Evolutionary conservation across 2,888 invertebrate species (phyloP).

Genomic region (Arrhopalites spinosus): DNA sequence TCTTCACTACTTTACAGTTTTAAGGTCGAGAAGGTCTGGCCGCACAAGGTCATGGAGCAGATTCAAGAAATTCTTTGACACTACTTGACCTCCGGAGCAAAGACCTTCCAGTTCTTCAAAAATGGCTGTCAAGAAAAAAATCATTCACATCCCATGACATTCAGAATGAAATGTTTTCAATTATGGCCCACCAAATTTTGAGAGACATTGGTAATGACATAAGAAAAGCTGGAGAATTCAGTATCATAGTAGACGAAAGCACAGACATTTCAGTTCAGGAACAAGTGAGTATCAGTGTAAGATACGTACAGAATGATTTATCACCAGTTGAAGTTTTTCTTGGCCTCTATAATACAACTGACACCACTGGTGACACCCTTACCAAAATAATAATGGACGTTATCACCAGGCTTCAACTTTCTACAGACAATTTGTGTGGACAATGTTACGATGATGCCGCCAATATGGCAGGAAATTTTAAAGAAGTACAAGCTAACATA

Average conservation of each 20-base stretch:
- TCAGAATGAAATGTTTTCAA: slow-evolving; percentile 31
- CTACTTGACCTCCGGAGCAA: slow-evolving; percentile 10
- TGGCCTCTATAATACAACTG: neutral
- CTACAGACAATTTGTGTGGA: too few relatives aligned
- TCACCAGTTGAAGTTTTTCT: neutral
- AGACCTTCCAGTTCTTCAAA: slow-evolving; percentile 18
- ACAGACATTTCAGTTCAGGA: slow-evolving; percentile 36
- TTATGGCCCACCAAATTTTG: neutral
- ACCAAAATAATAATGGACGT: too few relatives aligned
- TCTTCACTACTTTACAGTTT: slow-evolving; percentile 14
- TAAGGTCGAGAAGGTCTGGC: slow-evolving; percentile 29
- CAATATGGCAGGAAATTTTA: too few relatives aligned
- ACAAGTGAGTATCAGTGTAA: slow-evolving; percentile 28
- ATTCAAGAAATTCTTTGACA: slow-evolving; percentile 28
- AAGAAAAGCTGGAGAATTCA: neutral
- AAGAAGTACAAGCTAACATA: too few relatives aligned
- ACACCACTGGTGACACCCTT: too few relatives aligned
- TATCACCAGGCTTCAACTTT: too few relatives aligned
- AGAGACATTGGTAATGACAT: neutral
- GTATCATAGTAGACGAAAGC: slow-evolving; percentile 40
- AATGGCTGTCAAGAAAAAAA: slow-evolving; percentile 1
- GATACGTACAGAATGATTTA: neutral
- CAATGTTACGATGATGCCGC: too few relatives aligned
- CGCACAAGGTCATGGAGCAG: slow-evolving; percentile 12
- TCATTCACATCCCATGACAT: slow-evolving; percentile 16